Conservation (phyloP, 2,888 invertebrate species). For the Thera britannica region DNA sequence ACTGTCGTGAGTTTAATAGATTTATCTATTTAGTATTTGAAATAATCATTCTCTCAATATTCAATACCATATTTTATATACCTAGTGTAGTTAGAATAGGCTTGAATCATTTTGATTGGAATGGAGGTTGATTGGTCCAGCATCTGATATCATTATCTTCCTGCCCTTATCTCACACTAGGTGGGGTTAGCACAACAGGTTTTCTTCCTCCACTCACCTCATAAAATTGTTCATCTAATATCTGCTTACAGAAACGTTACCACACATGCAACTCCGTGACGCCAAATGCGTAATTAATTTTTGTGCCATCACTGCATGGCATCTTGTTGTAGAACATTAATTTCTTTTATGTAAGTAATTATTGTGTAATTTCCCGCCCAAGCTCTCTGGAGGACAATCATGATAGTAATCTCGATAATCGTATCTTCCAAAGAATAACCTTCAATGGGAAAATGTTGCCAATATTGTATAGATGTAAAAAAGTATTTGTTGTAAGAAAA, state of each 20-base stretch:
- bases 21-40: constrained; percentile 3
- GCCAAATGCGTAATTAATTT: background rate
- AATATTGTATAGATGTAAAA: constrained; percentile 59
- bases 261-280: background rate
- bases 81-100: constrained; percentile 5
- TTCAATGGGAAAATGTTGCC: constrained; percentile 60
- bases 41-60: constrained; percentile 10
- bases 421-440: constrained; percentile 61
- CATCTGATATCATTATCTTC: too few species aligned
- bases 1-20: constrained; percentile 12
- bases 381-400: constrained; percentile 19
- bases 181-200: too few species aligned
- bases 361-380: background rate
- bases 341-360: background rate
- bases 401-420: constrained; percentile 41
- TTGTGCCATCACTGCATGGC: too few species aligned
- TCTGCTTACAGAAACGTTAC: too few species aligned
- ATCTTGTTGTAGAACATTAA: too few species aligned
- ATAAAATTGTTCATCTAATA: too few species aligned
- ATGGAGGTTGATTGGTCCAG: constrained; percentile 12
- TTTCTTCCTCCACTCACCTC: too few species aligned
- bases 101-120: constrained; percentile 7
- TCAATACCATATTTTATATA: constrained; percentile 5
- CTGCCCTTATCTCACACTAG: too few species aligned
- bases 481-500: constrained; percentile 45